A percentile compares a stretch with the other conserved stretches of the same genome.
Conservation (phyloP, 1,140 invertebrate species). For the Anastrepha ludens region DNA sequence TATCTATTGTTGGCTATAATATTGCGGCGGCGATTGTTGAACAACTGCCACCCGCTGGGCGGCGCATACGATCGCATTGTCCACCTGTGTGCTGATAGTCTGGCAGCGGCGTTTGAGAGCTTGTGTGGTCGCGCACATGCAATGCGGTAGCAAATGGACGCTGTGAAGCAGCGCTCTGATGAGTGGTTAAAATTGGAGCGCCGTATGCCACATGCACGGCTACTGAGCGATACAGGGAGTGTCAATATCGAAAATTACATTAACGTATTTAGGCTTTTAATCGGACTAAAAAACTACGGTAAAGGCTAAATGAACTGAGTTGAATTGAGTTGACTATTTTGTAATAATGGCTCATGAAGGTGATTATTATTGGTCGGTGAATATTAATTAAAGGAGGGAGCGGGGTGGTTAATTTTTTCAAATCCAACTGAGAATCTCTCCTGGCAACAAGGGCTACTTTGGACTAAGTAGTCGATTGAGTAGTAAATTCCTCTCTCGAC, state of each 20-base stretch:
- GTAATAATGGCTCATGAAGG: no score
- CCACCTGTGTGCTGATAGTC: slow-evolving; percentile 18
- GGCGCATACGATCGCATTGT: background rate
- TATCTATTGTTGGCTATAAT: background rate
- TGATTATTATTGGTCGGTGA: no score
- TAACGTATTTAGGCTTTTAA: no score
- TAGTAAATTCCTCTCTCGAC: no score
- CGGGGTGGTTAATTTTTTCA: no score
- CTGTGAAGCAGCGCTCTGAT: background rate
- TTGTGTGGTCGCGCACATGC: slow-evolving; percentile 35
- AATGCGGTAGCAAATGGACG: slow-evolving; percentile 13
- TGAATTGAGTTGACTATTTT: no score
- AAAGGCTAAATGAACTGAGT: no score
- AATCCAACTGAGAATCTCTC: no score
- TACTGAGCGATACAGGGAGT: background rate
- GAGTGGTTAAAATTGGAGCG: slow-evolving; percentile 10
- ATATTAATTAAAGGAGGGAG: no score
- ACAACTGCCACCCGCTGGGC: slow-evolving; percentile 26
- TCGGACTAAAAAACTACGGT: no score
- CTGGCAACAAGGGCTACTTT: no score
- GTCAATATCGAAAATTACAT: background rate
- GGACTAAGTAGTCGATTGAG: no score
- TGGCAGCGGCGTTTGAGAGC: background rate
- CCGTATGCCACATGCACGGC: background rate
- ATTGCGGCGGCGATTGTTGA: background rate